Conservation (phyloP, 2,888 invertebrate species). For the Myopa tessellatipennis region DNA sequence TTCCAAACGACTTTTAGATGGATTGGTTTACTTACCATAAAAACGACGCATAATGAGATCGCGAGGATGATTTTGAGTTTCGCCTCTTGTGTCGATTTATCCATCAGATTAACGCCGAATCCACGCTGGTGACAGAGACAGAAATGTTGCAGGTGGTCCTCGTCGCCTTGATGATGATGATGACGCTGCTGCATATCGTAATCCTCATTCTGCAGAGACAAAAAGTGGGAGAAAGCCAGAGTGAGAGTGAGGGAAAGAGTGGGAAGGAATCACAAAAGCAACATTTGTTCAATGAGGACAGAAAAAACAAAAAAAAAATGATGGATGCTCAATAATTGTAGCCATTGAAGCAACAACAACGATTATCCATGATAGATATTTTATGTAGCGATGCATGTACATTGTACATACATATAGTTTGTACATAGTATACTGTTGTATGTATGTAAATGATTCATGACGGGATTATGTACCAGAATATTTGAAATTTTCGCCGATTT, state of each 20-base stretch:
- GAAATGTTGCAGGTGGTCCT: conserved; percentile 31
- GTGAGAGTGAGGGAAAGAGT: background rate
- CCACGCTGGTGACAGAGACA: conserved; percentile 61
- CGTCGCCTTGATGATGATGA: conserved; percentile 15
- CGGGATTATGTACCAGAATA: background rate
- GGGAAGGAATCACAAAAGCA: background rate
- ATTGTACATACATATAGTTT: background rate
- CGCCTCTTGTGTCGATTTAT: conserved; percentile 68
- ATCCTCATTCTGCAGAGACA: conserved; percentile 40
- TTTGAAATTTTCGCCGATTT: background rate
- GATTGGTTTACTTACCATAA: conserved; percentile 73
- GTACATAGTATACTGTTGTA: background rate
- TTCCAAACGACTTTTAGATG: no score
- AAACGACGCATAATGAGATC: conserved; percentile 75
- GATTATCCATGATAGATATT: no score
- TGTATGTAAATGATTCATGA: background rate
- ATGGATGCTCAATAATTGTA: no score
- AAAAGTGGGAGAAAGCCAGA: background rate
- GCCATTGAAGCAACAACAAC: background rate
- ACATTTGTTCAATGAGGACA: conserved; percentile 34
- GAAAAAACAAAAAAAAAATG: no score
- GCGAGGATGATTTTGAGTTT: conserved; percentile 76
- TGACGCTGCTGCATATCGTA: conserved; percentile 37
- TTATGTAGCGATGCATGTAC: background rate
- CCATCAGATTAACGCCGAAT: conserved; percentile 58